Evolutionary conservation across 2,888 invertebrate species (phyloP).

Genomic region (Drosophila multiciliata): DNA sequence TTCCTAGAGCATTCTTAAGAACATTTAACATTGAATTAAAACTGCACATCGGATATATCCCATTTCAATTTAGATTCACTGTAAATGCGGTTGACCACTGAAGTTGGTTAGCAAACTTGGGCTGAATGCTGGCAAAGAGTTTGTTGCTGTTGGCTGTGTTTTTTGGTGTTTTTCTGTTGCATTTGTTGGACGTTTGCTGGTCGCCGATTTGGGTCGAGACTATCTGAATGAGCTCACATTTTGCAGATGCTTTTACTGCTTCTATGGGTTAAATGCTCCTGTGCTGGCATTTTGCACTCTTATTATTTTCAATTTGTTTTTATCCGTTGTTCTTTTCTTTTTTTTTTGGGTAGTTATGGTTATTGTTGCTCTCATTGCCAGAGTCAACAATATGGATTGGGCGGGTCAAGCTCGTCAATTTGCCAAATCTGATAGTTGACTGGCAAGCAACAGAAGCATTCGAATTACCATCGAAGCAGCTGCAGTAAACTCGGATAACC

Average conservation of each 20-base stretch:
- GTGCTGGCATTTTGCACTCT: conserved; percentile 30
- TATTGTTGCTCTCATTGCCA: conserved; percentile 19
- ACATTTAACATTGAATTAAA: not conserved
- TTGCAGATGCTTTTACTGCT: conserved; percentile 30
- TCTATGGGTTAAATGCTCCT: conserved; percentile 31
- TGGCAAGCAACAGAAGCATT: conserved; percentile 25
- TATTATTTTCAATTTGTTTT: conserved; percentile 20
- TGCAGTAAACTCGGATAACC: conserved; percentile 22
- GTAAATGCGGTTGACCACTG: conserved; percentile 44
- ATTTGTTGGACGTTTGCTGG: conserved; percentile 51
- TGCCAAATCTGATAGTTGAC: conserved; percentile 43
- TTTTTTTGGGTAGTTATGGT: conserved; percentile 13
- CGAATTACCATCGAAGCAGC: conserved; percentile 25
- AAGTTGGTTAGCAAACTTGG: conserved; percentile 53
- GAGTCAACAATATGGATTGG: conserved; percentile 57
- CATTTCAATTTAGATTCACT: conserved; percentile 11
- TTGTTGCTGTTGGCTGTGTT: conserved; percentile 22
- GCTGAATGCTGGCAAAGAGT: conserved; percentile 37
- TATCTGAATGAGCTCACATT: conserved; percentile 63
- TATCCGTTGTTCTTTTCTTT: conserved; percentile 22
- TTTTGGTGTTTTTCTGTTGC: conserved; percentile 50
- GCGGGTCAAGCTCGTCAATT: conserved; percentile 40
- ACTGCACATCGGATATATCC: conserved; percentile 15
- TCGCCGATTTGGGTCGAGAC: conserved; percentile 73
- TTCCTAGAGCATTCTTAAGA: not conserved